Evolutionary conservation across 1,140 invertebrate species (phyloP), one percentile per base, ranked within the genome.

Genomic region (Venturia canescens): DNA sequence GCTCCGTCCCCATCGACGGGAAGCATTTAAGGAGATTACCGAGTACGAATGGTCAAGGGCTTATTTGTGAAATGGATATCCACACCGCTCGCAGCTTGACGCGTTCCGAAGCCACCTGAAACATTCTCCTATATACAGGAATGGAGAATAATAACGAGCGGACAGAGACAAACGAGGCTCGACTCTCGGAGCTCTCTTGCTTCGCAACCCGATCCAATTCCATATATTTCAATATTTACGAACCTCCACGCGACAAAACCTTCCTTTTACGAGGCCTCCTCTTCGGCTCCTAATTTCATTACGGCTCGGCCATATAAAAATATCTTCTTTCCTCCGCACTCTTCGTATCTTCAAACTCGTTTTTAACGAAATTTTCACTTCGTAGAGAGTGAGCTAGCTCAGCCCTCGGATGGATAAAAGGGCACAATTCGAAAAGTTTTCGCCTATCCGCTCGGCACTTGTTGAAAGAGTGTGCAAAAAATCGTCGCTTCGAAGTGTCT

Each of bases 1-100:
- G 60, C 60, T 63, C 23, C 23, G 9, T 63, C 21, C 23, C 11
- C 9, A 63, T 63, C 50, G 50, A 53, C 50, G 50, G n/a, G 50
- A 53, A 63, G 60, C 60, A 23, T 63, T 63, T 63, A 63, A 63
- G 60, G 60, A 63, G 60, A 63, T 63, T 63, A 63, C 23, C 9
- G n/a, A n/a, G 60, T 63, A 63, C 60, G 60, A 63, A 63, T 3
- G 60, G 60, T 63, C 60, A 63, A 63, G 60, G 60, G 60, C 60
- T 63, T 63, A 23, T 23, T 63, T 63, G 60, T 63, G 60, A 63
- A 63, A 63, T 63, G 60, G 60, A 63, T 63, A 63, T 23, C 60
- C 60, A 63, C 60, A 27, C 21, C 60, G 60, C 60, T 63, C 38
- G 5, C n/a, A 23, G 60, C 60, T 23, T 23, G 60, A 26, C 60